Conservation (phyloP, 2,797 vertebrate genomes). For the Acanthurus lineatus region DNA sequence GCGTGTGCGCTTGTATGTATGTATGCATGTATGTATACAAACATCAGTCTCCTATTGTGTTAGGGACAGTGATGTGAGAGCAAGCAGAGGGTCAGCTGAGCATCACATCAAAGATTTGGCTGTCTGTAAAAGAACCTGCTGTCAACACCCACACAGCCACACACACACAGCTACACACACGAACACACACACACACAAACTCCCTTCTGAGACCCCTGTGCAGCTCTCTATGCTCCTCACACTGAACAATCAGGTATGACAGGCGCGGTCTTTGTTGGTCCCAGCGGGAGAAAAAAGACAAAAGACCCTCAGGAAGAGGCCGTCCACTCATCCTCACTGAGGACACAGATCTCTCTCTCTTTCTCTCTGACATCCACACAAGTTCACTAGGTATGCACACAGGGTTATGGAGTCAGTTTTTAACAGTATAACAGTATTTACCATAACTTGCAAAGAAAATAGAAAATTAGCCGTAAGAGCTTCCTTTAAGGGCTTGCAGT, state of each 20-base stretch:
- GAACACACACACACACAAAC: slow-evolving; percentile 38
- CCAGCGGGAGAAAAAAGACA: slow-evolving; percentile 63
- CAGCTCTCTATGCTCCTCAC: slow-evolving; percentile 33
- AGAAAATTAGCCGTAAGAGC: background rate
- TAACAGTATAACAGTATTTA: background rate
- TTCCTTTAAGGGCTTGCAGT: too few relatives aligned
- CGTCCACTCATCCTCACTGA: slow-evolving; percentile 51
- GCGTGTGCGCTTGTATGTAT: background rate
- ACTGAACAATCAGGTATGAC: slow-evolving; percentile 75
- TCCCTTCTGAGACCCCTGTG: slow-evolving; percentile 19
- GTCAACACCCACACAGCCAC: slow-evolving; percentile 38
- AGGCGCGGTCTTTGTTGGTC: slow-evolving; percentile 56
- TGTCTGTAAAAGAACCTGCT: slow-evolving; percentile 47
- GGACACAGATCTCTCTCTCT: slow-evolving; percentile 35
- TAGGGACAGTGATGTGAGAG: slow-evolving; percentile 69
- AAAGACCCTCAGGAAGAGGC: slow-evolving; percentile 70
- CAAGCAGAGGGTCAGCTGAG: slow-evolving; percentile 64
- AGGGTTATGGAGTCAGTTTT: background rate
- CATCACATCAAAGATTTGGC: slow-evolving; percentile 78
- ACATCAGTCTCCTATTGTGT: slow-evolving; percentile 72
- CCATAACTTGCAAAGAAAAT: background rate
- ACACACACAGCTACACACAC: slow-evolving; percentile 54
- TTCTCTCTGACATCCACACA: background rate
- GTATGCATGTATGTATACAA: slow-evolving; percentile 38
- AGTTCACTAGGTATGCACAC: background rate